These are phyloP conservation scores for Brotula barbata DNA, from an alignment of 2,797 vertebrate species.

Conservation along the genomic window DNA sequence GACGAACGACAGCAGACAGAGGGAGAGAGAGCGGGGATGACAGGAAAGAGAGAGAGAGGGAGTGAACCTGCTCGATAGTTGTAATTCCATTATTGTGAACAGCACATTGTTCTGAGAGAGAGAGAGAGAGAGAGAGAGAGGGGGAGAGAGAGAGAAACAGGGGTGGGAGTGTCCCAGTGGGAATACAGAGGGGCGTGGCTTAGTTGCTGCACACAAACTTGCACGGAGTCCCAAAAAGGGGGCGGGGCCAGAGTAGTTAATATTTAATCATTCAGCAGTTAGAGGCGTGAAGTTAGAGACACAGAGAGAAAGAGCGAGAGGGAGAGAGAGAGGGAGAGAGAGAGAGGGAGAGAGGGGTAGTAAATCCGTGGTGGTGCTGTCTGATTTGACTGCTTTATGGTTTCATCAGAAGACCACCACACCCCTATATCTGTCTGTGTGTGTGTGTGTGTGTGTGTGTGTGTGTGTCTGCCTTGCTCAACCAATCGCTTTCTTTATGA, in stretches of 20 bases:
- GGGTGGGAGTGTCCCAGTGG: slow-evolving; percentile 22
- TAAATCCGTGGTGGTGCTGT: slow-evolving; percentile 13
- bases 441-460: background rate
- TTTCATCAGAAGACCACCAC: slow-evolving; percentile 14
- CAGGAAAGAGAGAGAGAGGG: slow-evolving; percentile 23
- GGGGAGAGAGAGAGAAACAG: slow-evolving; percentile 6
- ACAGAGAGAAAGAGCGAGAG: background rate
- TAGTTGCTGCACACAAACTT: background rate
- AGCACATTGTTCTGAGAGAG: slow-evolving; percentile 68
- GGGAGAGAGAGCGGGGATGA: slow-evolving; percentile 6
- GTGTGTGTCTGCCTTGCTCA: background rate
- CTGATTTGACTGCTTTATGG: background rate
- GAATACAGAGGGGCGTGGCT: slow-evolving; percentile 39
- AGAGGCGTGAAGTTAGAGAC: slow-evolving; percentile 45
- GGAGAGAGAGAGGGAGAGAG: background rate
- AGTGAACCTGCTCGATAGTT: slow-evolving; percentile 45
- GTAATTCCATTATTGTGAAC: slow-evolving; percentile 69
- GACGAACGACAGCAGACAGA: background rate
- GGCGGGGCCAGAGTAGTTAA: slow-evolving; percentile 47
- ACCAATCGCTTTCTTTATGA: too few relatives aligned
- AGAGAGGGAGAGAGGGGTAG: background rate
- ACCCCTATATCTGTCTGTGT: slow-evolving; percentile 2
- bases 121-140: slow-evolving; percentile 9
- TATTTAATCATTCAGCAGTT: slow-evolving; percentile 56
- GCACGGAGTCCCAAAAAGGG: slow-evolving; percentile 1